Conservation (phyloP, 2,113 vertebrate genomes). For the Siniperca chuatsi region DNA sequence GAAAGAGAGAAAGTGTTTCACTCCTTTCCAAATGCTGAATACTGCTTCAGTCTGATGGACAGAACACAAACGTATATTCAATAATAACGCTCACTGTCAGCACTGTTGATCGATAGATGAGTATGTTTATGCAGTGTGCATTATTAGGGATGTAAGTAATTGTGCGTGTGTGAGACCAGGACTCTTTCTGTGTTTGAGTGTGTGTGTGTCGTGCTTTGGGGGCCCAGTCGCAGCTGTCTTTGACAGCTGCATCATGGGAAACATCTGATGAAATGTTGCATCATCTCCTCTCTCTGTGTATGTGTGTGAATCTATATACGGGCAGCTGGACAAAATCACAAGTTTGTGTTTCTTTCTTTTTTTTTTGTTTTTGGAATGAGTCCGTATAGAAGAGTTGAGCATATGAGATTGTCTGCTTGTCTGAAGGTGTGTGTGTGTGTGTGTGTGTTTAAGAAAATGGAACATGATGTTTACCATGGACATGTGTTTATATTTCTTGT, state of each 20-base stretch:
- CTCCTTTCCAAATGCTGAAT: slow-evolving; percentile 38
- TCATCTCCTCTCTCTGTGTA: slow-evolving; percentile 63
- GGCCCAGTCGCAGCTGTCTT: slow-evolving; percentile 73
- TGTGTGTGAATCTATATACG: slow-evolving; percentile 14
- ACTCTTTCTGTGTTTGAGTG: slow-evolving; percentile 16
- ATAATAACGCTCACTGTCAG: neutral
- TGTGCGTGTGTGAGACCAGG: slow-evolving; percentile 25
- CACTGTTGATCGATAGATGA: neutral
- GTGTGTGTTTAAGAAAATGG: neutral
- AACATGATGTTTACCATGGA: slow-evolving; percentile 39
- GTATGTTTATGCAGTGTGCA: neutral
- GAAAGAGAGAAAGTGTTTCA: slow-evolving; percentile 34
- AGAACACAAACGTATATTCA: neutral
- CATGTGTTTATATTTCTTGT: slow-evolving; percentile 48
- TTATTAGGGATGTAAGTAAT: slow-evolving; percentile 22
- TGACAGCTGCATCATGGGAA: slow-evolving; percentile 78
- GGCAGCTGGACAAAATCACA: slow-evolving; percentile 43
- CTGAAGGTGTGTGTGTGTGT: neutral
- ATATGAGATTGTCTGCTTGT: neutral
- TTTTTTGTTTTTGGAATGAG: neutral
- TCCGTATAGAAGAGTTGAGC: neutral
- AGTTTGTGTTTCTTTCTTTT: neutral
- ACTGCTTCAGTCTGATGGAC: slow-evolving; percentile 11
- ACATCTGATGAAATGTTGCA: slow-evolving; percentile 78
- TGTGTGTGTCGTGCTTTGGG: slow-evolving; percentile 53